Evolutionary conservation across 2,888 invertebrate genomes (phyloP), one percentile per base, ranked within the genome.

Genomic region (Nemurella pictetii): DNA sequence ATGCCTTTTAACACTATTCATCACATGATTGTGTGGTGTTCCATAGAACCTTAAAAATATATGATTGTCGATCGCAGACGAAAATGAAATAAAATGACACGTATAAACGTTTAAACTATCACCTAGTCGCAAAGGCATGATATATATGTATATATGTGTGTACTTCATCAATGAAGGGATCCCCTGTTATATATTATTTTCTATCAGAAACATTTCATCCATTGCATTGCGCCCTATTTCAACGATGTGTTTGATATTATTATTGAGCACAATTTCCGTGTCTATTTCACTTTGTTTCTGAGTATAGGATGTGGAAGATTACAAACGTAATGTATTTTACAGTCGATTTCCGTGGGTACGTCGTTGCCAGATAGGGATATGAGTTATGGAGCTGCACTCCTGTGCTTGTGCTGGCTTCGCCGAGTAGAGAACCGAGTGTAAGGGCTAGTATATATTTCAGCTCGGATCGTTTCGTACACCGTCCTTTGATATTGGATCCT

Each of bases 291-390:
- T 35, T 81, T 35, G 80, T 81, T 81, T 12, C 80, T 81, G 25
- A 25, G 80, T 15, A 15, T 36, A 81, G 35, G 80, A 81, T 81
- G 80, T n/a, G 36, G 80, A 81, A 32, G 80, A 81, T 81, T 81
- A 81, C 35, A 81, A 35, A 81, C 80, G 80, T 81, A 81, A 35
- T 81, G 80, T 30, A 30, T 81, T 81, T 81, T 81, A 81, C 35
- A 81, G 35, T n/a, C 80, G 80, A 81, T 81, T 81, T 81, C 80
- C 80, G 80, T 81, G 36, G 80, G 12, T 15, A 29, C 32, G 80
- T 30, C 80, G 80, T 15, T 3, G 30, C 35, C 80, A 25, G 80
- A 81, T 81, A 81, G 80, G 35, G 26, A 81, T 35, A 81, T 81
- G 80, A 81, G 80, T 81, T 35, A 81, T 81, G 26, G 7, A 29